Evolutionary conservation across 2,113 vertebrate genomes (phyloP).

Genomic region (Dascyllus trimaculatus): DNA sequence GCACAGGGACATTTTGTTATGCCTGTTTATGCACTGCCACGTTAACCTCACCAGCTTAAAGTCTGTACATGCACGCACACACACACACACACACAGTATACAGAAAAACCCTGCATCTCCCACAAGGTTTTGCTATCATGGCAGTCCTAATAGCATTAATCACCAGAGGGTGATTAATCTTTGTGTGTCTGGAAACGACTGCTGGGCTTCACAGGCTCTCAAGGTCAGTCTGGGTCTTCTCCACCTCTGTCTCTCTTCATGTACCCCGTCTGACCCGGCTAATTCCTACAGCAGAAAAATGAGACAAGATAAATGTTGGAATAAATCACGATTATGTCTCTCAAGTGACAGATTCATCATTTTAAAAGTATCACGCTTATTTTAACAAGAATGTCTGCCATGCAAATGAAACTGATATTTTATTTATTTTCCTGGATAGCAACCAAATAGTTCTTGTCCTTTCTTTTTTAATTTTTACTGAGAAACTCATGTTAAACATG

Average conservation of each 20-base stretch:
- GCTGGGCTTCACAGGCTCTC: slow-evolving; percentile 44
- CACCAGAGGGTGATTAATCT: slow-evolving; percentile 57
- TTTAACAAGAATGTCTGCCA: not conserved
- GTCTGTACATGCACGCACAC: slow-evolving; percentile 2
- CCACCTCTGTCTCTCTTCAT: slow-evolving; percentile 22
- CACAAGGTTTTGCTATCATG: slow-evolving; percentile 11
- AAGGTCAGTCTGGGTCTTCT: slow-evolving; percentile 51
- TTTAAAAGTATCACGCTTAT: too few relatives aligned
- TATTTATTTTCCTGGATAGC: not conserved
- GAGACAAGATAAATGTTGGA: slow-evolving; percentile 10
- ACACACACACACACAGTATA: slow-evolving; percentile 8
- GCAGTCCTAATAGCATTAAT: slow-evolving; percentile 61
- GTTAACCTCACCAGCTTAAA: slow-evolving; percentile 41
- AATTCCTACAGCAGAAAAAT: slow-evolving; percentile 6
- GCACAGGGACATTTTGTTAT: slow-evolving; percentile 34
- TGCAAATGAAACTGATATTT: slow-evolving; percentile 4
- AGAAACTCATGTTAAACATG: too few relatives aligned
- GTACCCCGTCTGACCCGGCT: slow-evolving; percentile 24
- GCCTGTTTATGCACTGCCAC: slow-evolving; percentile 29
- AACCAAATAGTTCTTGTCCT: not conserved
- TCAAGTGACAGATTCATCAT: not conserved
- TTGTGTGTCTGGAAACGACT: slow-evolving; percentile 45
- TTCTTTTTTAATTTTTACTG: not conserved
- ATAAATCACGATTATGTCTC: not conserved
- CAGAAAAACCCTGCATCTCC: slow-evolving; percentile 15